phyloP scores from a whole-genome alignment of 2,888 invertebrate genomes.

The Volucella inanis region DNA sequence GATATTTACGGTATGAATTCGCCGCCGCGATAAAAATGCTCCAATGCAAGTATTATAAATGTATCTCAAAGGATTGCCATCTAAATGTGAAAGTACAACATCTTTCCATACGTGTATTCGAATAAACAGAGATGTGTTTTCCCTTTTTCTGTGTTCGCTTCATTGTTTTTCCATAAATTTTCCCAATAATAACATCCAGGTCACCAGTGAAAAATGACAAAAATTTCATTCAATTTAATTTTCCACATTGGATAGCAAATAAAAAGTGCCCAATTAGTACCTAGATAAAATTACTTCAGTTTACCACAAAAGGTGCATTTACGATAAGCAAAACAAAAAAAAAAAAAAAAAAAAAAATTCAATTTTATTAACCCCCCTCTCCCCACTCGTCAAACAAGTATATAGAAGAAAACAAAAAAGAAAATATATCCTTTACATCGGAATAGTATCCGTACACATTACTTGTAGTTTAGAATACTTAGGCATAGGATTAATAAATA shows the following conservation, averaged over 20 bases:
- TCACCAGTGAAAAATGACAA: constrained; percentile 43
- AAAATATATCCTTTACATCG: constrained; percentile 19
- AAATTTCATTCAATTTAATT: constrained; percentile 18
- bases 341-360: constrained; percentile 8
- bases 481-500: constrained; percentile 43
- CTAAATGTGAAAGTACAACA: constrained; percentile 42
- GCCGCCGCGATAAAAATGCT: constrained; percentile 47
- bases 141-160: constrained; percentile 26
- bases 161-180: background rate
- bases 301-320: constrained; percentile 15
- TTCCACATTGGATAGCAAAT: constrained; percentile 10
- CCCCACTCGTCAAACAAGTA: background rate
- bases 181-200: too few relatives aligned
- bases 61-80: constrained; percentile 46
- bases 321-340: constrained; percentile 1
- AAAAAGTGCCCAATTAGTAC: too few relatives aligned
- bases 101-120: constrained; percentile 39
- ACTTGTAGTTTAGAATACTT: constrained; percentile 34
- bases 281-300: background rate
- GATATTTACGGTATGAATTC: constrained; percentile 48
- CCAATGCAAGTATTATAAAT: constrained; percentile 28
- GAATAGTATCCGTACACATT: constrained; percentile 32
- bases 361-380: too few relatives aligned
- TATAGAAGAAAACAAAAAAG: background rate
- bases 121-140: constrained; percentile 40